Evolutionary conservation across 2,888 invertebrate genomes (phyloP).

Genomic region (Malacosoma neustria): DNA sequence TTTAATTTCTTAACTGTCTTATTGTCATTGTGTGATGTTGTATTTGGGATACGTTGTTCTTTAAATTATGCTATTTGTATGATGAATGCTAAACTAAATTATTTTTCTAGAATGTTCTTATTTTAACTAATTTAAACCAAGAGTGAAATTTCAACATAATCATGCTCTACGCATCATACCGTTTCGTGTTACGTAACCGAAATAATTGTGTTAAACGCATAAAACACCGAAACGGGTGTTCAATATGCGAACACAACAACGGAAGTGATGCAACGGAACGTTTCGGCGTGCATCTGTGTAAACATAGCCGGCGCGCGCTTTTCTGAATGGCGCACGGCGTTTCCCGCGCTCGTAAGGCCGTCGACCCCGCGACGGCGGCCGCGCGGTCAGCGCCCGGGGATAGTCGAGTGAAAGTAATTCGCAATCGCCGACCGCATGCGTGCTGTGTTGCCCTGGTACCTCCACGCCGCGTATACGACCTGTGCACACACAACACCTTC

Average conservation of each 20-base stretch:
- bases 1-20: no score
- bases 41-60: no score
- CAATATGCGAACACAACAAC: slow-evolving; percentile 51
- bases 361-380: slow-evolving; percentile 53
- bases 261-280: slow-evolving; percentile 70
- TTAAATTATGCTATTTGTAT: no score
- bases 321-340: slow-evolving; percentile 66
- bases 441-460: slow-evolving; percentile 57
- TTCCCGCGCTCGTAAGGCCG: slow-evolving; percentile 65
- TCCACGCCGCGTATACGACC: slow-evolving; percentile 9
- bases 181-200: slow-evolving; percentile 14
- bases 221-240: slow-evolving; percentile 47
- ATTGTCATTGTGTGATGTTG: no score
- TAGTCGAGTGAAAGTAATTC: slow-evolving; percentile 73
- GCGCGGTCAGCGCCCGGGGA: slow-evolving; percentile 69
- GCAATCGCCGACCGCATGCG: slow-evolving; percentile 61
- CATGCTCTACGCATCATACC: background rate
- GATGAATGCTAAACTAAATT: no score
- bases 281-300: slow-evolving; percentile 73
- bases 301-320: slow-evolving; percentile 56
- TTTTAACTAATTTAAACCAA: no score
- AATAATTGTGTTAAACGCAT: slow-evolving; percentile 28
- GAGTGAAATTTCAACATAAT: no score
- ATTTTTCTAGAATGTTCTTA: no score
- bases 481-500: slow-evolving; percentile 13